Conservation (phyloP, 2,113 vertebrate genomes). For the Jacana jacana region DNA sequence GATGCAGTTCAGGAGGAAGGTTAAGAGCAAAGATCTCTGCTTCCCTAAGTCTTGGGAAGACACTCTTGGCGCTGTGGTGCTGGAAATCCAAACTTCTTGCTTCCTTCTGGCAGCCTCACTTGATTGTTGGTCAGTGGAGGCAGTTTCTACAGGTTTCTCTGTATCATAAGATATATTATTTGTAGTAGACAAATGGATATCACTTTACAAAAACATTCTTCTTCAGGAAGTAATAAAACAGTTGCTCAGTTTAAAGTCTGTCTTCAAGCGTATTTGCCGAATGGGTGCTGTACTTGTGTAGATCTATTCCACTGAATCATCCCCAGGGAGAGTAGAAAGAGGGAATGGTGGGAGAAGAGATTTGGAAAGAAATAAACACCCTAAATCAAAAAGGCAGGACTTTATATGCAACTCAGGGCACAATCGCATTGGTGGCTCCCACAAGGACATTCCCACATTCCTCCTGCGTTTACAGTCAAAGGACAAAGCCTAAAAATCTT, state of each 20-base stretch:
- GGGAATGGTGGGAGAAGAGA: background rate
- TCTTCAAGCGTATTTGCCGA: slow-evolving; percentile 24
- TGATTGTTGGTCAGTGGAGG: background rate
- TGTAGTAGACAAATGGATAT: background rate
- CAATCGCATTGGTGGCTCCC: background rate
- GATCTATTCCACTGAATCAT: slow-evolving; percentile 1
- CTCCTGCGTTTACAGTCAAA: background rate
- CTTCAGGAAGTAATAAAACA: slow-evolving; percentile 10
- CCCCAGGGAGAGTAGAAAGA: background rate
- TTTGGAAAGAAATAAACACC: slow-evolving; percentile 21
- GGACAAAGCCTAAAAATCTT: background rate
- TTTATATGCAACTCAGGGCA: background rate
- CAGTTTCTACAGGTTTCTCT: background rate
- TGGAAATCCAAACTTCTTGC: background rate
- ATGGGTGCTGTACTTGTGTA: background rate
- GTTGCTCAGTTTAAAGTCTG: background rate
- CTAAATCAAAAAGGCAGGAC: slow-evolving; percentile 9
- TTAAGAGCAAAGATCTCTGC: background rate
- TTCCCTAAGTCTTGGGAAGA: background rate
- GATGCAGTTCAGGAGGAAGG: background rate
- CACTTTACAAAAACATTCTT: background rate
- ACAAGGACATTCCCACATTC: background rate
- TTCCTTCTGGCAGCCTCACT: background rate
- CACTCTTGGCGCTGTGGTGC: background rate
- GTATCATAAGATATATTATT: background rate